Percentiles rank a stretch among this genome's conserved stretches.
These are phyloP conservation scores for Drosophila tripunctata DNA, from an alignment of 2,888 invertebrate species.

Conservation along the genomic window DNA sequence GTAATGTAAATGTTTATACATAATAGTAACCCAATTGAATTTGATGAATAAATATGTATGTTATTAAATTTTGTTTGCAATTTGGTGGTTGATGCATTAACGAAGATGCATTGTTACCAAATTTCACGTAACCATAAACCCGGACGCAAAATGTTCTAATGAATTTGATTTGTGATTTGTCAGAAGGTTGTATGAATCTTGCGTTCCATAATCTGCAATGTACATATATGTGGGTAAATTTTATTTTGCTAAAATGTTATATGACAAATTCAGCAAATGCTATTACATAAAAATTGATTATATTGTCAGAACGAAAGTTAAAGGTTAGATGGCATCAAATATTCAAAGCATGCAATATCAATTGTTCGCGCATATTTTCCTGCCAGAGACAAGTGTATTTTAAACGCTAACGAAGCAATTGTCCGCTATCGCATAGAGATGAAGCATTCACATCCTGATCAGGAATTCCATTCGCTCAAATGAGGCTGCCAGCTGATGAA, in stretches of 20 bases:
- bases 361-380: conserved; percentile 32
- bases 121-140: conserved; percentile 15
- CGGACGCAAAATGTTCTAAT: conserved; percentile 44
- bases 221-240: conserved; percentile 57
- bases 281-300: conserved; percentile 21
- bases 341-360: conserved; percentile 57
- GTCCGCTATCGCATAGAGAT: conserved; percentile 29
- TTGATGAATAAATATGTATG: conserved; percentile 56
- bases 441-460: background rate
- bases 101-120: conserved; percentile 73
- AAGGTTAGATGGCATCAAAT: conserved; percentile 61
- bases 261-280: conserved; percentile 55
- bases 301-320: conserved; percentile 34
- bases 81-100: conserved; percentile 60
- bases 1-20: conserved; percentile 16
- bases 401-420: conserved; percentile 73
- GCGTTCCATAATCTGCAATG: conserved; percentile 57
- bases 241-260: conserved; percentile 41
- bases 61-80: conserved; percentile 66
- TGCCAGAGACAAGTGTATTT: conserved; percentile 47
- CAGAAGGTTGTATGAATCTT: conserved; percentile 45
- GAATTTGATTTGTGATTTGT: conserved; percentile 55
- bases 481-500: background rate
- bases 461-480: background rate
- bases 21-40: conserved; percentile 56